Conservation (phyloP, 2,797 vertebrate species). For the Tamandua tetradactyla region DNA sequence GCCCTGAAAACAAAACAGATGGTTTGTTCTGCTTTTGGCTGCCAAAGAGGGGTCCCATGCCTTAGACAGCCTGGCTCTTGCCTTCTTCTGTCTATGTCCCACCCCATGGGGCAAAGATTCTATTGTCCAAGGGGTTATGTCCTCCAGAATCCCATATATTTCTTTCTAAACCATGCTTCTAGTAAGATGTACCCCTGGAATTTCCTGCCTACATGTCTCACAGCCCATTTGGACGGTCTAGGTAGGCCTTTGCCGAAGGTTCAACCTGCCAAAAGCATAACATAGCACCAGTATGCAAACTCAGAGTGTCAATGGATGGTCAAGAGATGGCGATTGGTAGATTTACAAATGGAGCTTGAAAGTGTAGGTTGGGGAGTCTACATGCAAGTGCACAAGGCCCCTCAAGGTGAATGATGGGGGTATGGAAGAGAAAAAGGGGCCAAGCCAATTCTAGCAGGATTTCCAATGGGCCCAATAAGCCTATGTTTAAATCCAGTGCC, state of each 20-base stretch:
- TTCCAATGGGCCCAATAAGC: neutral
- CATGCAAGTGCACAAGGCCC: neutral
- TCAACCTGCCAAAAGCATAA: neutral
- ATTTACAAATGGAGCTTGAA: neutral
- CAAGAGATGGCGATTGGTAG: neutral
- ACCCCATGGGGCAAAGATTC: neutral
- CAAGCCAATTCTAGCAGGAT: neutral
- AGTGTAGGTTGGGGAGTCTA: neutral
- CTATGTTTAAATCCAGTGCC: neutral
- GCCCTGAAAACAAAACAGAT: neutral
- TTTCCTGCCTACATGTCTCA: neutral
- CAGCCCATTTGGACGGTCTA: neutral
- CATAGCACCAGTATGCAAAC: neutral
- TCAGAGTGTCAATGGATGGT: neutral
- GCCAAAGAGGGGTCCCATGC: fast-evolving
- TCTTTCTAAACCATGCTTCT: neutral
- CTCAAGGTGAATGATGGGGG: neutral
- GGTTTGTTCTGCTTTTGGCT: neutral
- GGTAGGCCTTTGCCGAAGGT: neutral
- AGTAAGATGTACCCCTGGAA: neutral
- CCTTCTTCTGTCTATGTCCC: neutral
- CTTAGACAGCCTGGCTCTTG: neutral
- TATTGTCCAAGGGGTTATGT: neutral
- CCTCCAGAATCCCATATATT: neutral
- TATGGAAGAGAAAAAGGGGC: neutral